Evolutionary conservation across 2,888 invertebrate genomes (phyloP), one percentile per base, ranked within the genome.

Genomic region (Synergus itoensis): DNA sequence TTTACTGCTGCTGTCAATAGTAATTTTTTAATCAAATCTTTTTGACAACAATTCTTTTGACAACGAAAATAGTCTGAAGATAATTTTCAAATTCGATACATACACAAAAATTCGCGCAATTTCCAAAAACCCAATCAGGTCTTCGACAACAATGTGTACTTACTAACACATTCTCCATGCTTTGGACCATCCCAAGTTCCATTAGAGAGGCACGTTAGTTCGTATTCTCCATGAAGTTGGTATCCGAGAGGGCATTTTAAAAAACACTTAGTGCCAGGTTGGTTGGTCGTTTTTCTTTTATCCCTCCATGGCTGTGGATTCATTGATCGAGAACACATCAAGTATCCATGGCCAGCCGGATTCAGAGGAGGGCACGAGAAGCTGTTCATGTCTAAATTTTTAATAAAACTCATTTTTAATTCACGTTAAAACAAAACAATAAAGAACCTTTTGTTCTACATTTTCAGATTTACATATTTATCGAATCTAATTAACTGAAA

Each of bases 251-350:
- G 93, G 88, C 94, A 94, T 81, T 92, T 91, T 57, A 94, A 89
- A 81, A 90, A 90, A 85, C 94, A 94, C 84, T 92, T 92, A 40
- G 93, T 93, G 16, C 93, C 93, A 4, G 93, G 93, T 77, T 92
- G 91, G 89, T 93, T 93, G 53, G 91, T 80, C 18, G 79, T 81
- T 75, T 64, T 86, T 77, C 83, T 86, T 12, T 53, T 73, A 28
- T 73, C 73, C 85, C 81, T 92, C 91, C 87, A 89, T 48, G 87
- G 81, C 64, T 81, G 79, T n/a, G 78, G 76, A 80, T 88, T 86
- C 67, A 89, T 84, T 78, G 86, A 82, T 76, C 92, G 90, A 5
- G 92, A 91, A 82, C 93, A 94, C 80, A 92, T 92, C 80, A 93
- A 90, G 83, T 92, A 93, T n/a, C 93, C 93, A 48, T 92, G 90